A percentile compares a stretch with the other conserved stretches of the same genome.
Evolutionary conservation across 2,797 vertebrate species (phyloP).

Genomic region (Valencia hispanica): DNA sequence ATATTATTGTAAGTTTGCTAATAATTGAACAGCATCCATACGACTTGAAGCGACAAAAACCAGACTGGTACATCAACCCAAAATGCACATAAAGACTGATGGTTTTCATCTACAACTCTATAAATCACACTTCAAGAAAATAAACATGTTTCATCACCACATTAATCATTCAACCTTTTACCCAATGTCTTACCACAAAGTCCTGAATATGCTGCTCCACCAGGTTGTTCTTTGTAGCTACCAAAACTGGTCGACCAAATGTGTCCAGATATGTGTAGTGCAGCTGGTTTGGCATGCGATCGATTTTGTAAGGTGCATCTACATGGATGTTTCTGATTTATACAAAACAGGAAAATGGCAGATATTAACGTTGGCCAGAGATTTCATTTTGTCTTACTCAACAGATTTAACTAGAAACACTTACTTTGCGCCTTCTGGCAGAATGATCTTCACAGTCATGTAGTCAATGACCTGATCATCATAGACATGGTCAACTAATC

Average conservation of each 20-base stretch:
- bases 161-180: not conserved
- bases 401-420: conserved; percentile 42
- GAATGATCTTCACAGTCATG: conserved; percentile 93
- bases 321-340: conserved; percentile 90
- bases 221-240: conserved; percentile 93
- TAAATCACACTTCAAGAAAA: not conserved
- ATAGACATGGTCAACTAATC: conserved; percentile 96
- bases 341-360: not conserved
- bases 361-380: not conserved
- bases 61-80: not conserved
- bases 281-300: conserved; percentile 89
- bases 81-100: not conserved
- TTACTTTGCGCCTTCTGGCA: conserved; percentile 97
- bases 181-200: conserved; percentile 83
- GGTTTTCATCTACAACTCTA: not conserved
- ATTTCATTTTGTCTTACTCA: too few relatives aligned
- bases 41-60: too few relatives aligned
- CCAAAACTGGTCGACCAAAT: conserved; percentile 93
- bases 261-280: conserved; percentile 98
- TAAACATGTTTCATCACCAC: not conserved
- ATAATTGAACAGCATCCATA: too few relatives aligned
- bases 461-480: conserved; percentile 97
- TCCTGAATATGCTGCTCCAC: conserved; percentile 99
- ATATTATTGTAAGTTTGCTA: too few relatives aligned
- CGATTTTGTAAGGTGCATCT: conserved; percentile 93